These are phyloP conservation scores for Morpho achilles DNA, from an alignment of 2,888 invertebrate genomes.

Conservation along the genomic window DNA sequence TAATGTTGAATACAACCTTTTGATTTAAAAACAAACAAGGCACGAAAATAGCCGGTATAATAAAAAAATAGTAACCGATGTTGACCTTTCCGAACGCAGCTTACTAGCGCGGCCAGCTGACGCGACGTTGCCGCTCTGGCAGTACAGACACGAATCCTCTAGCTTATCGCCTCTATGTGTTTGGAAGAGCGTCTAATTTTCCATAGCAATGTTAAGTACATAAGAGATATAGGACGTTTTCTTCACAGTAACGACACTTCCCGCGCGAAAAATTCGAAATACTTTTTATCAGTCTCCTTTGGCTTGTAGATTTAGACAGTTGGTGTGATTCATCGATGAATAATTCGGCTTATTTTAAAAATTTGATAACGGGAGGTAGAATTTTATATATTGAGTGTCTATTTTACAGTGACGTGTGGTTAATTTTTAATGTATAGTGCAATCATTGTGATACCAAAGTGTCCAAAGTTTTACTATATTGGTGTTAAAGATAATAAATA, in stretches of 20 bases:
- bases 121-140: conserved; percentile 71
- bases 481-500: conserved; percentile 20
- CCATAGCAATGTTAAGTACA: conserved; percentile 53
- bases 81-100: conserved; percentile 74
- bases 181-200: conserved; percentile 41
- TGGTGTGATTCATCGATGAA: conserved; percentile 29
- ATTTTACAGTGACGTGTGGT: conserved; percentile 7
- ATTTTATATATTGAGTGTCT: background rate
- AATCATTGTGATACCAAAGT: conserved; percentile 47
- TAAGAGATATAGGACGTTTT: conserved; percentile 68
- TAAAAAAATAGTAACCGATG: conserved; percentile 73
- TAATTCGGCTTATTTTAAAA: conserved; percentile 18
- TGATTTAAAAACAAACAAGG: conserved; percentile 33
- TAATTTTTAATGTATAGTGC: conserved; percentile 20
- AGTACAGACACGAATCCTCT: conserved; percentile 47
- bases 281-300: conserved; percentile 70
- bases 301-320: conserved; percentile 42
- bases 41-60: conserved; percentile 61
- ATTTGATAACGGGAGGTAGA: background rate
- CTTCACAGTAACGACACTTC: conserved; percentile 56
- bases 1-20: conserved; percentile 2
- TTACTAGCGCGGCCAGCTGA: conserved; percentile 75
- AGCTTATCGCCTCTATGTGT: conserved; percentile 68
- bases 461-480: conserved; percentile 42
- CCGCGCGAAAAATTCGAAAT: conserved; percentile 79